Percentiles rank a stretch among this genome's conserved stretches.
Evolutionary conservation across 2,888 invertebrate species (phyloP).

Genomic region (Deroplatys truncata): DNA sequence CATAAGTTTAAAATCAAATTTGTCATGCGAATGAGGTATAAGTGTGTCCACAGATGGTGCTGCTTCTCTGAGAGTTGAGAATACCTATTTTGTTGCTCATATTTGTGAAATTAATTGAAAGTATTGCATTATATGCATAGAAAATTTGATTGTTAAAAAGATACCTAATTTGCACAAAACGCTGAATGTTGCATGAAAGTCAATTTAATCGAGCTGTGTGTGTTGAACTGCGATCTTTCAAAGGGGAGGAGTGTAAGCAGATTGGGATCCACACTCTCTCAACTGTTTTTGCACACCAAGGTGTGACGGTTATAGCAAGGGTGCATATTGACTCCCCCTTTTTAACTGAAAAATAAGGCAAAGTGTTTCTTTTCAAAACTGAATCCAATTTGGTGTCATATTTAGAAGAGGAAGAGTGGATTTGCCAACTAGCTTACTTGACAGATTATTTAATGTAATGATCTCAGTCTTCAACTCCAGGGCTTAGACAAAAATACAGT

Average conservation of each 20-base stretch:
- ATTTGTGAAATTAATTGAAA: too few species aligned
- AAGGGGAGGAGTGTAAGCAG: neutral
- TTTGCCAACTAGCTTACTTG: constrained; percentile 1
- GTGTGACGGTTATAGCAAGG: neutral
- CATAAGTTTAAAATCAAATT: neutral
- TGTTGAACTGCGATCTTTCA: neutral
- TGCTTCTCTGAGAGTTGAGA: neutral
- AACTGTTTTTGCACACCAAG: neutral
- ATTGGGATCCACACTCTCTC: neutral
- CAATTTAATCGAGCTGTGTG: neutral
- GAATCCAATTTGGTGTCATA: neutral
- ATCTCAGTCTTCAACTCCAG: neutral
- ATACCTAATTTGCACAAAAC: too few species aligned
- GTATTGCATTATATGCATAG: too few species aligned
- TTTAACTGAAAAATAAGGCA: neutral
- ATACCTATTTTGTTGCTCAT: neutral
- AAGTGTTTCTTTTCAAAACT: neutral
- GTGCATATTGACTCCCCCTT: neutral
- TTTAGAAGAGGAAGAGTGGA: neutral
- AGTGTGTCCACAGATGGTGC: neutral
- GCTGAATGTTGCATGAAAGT: neutral
- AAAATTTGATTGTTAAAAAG: too few species aligned
- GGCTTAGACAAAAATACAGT: neutral
- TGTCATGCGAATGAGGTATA: neutral
- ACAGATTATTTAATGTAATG: neutral